Base-by-base conservation (phyloP, 2,888 invertebrate species). In the Xestia ashworthii region DNA sequence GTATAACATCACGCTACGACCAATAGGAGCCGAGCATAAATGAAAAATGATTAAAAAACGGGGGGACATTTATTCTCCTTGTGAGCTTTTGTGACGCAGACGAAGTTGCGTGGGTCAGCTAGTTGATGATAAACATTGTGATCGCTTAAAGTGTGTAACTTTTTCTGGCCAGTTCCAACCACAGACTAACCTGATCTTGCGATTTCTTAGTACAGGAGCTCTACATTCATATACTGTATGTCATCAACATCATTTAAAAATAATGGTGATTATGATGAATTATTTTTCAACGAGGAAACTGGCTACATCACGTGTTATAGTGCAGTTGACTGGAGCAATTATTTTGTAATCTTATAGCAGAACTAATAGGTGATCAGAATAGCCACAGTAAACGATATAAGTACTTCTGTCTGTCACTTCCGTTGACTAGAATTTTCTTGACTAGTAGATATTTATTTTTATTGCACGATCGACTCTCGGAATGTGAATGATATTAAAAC, bases 221-320 rank as follows among this genome's bases (percentile, higher is more conserved):
- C 19, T 32, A n/a, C n/a, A 19, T n/a, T 16, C 14, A 12, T 41
- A 32, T 16, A 41, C 16, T 41, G 19, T 11, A 8, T 14, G 41
- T 14, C 22, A 25, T 55, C 25, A 14, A 9, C 22, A 25, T 55
- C 25, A 14, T 60, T n/a, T 32, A 41, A 69, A 70, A 60, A 50
- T 62, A 79, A 80, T 53, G 0, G 16, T 71, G 50, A 9, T 60
- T n/a, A 80, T 62, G 60, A 46, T 80, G 8, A 38, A 72, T 77
- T 71, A 80, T 46, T 62, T 80, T 46, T 46, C 62, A 62, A 72
- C 50, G 25, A 62, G 72, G 53, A 62, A 71, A 53, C 71, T 50
- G 79, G 48, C 60, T 70, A 32, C 46, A 53, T 80, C 62, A 38
- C 62, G 62, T 80, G 72, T 80, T 62, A 22, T 62, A 9, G 44